Base-by-base conservation (phyloP, 2,888 invertebrate genomes). In the Mycogona germanica region DNA sequence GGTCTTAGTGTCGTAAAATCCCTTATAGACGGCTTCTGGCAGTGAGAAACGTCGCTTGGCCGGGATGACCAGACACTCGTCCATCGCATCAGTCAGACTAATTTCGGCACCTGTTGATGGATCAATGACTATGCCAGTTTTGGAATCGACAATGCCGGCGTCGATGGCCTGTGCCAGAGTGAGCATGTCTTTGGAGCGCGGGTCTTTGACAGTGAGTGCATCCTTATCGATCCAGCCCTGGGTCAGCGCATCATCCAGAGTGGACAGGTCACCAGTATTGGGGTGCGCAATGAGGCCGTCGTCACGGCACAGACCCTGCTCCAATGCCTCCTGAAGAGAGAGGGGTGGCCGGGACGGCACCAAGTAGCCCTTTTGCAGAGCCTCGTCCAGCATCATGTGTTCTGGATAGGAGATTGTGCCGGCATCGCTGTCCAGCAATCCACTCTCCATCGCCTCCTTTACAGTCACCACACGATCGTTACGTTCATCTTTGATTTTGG, bases 1-100 rank as follows among this genome's bases (percentile, higher is more conserved):
- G 32, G 84, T 81, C 62, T 79, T 78, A 0, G 85, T 82, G 73
- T 93, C 87, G 65, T 89, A 91, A 59, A 86, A 79, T n/a, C 89
- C 89, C 70, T 86, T 84, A 64, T 84, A 84, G n/a, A 92, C 82
- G 2, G 91, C 91, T 72, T 89, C 88, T 0, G 87, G 85, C 28
- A 91, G 73, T 57, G 86, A 86, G 59, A 87, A 80, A 68, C 84
- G 85, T 51, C 82, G 80, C 67, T 87, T 85, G 38, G 86, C 82
- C 7, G 87, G 84, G 5, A 88, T 77, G 49, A 89, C 79, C 29
- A 88, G 72, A 26, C 88, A 87, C 51, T 83, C 79, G 62, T 87
- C 85, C 29, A 87, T 77, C 2, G 93, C 92, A 66, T 91, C 88
- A 37, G 79, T 80, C 6, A 93, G 73, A 29, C 83, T 81, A 57